Base-by-base conservation (phyloP, 2,888 invertebrate genomes). In the Aproaerema taeniolella region DNA sequence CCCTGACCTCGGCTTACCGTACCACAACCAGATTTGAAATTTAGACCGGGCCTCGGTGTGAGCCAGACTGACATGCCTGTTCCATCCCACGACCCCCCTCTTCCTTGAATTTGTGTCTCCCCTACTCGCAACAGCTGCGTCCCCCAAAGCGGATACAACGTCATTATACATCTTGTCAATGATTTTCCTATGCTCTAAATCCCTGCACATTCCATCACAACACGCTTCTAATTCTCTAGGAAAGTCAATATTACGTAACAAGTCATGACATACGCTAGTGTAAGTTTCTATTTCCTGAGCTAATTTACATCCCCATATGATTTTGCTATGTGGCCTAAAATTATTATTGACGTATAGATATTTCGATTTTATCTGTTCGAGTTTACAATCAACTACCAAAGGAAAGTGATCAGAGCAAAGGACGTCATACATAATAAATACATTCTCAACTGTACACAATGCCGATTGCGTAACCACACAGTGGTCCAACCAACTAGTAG, bases 11-110 rank as follows among this genome's bases (percentile, higher is more conserved):
- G 36, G 36, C 16, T 29, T 36, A 1, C 24, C 24, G 11, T 33
- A 8, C 9, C 7, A 2, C 10, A 20, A 11, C 36, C 36, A 36
- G 9, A 11, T 29, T 4, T 36, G 16, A 12, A 16, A 36, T 2
- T 29, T 1, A 29, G 15, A n/a, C 12, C 36, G 2, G 8, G 36
- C 36, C 15, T 29, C 16, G 2, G 1, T 11, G 16, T 36, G 36
- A 15, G 29, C 29, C 6, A 2, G 9, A 4, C 10, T 15, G 1
- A 36, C 29, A 11, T 36, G 16, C 9, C 25, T 36, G 16, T 36
- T 36, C 36, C 36, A 36, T 3, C 36, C 36, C 26, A 26, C n/a
- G 2, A 26, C 26, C n/a, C n/a, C n/a, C n/a, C n/a, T n/a, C n/a
- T n/a, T n/a, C n/a, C n/a, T n/a, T n/a, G n/a, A n/a, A n/a, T n/a